A percentile compares a stretch with the other conserved stretches of the same genome.
Evolutionary conservation across 2,888 invertebrate species (phyloP).

Genomic region (Apamea monoglypha): DNA sequence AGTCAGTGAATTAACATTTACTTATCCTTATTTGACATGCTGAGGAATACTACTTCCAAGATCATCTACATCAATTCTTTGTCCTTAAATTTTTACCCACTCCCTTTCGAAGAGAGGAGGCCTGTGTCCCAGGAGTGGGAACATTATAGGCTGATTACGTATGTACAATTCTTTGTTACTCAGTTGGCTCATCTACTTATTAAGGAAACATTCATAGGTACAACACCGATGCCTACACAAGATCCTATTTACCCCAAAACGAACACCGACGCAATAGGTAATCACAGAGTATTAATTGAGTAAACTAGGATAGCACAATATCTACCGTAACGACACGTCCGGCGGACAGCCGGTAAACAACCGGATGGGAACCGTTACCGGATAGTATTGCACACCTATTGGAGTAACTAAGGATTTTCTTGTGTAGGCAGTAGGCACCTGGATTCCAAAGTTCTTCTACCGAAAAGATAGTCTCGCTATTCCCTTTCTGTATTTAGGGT

Average conservation of each 20-base stretch:
- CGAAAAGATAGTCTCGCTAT: neutral
- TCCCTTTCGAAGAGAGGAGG: no score
- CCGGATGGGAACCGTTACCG: conserved; percentile 51
- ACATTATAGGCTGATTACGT: no score
- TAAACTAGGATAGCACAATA: conserved; percentile 59
- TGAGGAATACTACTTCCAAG: neutral
- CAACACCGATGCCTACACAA: neutral
- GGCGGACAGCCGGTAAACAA: conserved; percentile 54
- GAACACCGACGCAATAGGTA: conserved; percentile 17
- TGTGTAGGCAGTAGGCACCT: neutral
- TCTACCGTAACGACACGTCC: conserved; percentile 46
- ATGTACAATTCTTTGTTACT: no score
- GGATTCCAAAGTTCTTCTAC: neutral
- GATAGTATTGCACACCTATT: conserved; percentile 42
- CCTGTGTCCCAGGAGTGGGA: no score
- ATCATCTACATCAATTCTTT: neutral
- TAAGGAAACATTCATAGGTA: neutral
- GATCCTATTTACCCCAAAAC: conserved; percentile 16
- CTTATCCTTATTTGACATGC: neutral
- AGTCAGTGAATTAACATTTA: neutral
- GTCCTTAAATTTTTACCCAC: no score
- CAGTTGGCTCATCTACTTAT: neutral
- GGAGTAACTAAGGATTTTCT: conserved; percentile 15
- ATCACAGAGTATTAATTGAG: conserved; percentile 59
- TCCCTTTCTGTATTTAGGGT: neutral